Conservation (phyloP, 1,140 invertebrate genomes). For the Phthorimaea operculella region DNA sequence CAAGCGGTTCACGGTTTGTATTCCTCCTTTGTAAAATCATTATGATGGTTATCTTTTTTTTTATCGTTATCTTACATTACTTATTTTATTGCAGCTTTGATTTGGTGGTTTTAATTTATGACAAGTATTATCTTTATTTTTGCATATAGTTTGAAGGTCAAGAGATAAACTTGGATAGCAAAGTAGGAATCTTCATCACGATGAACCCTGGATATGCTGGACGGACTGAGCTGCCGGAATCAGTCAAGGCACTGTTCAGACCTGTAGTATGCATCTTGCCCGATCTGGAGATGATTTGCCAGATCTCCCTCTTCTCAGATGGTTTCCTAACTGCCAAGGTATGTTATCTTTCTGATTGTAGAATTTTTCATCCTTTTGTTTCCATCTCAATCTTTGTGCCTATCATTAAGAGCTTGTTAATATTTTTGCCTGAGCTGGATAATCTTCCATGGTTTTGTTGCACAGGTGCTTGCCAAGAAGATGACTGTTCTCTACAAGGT, state of each 20-base stretch:
- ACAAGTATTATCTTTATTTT: too few relatives aligned
- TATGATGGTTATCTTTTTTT: too few relatives aligned
- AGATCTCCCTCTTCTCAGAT: slow-evolving; percentile 92
- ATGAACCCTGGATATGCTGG: slow-evolving; percentile 95
- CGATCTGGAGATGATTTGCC: slow-evolving; percentile 89
- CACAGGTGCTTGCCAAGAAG: slow-evolving; percentile 85
- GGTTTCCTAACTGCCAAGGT: slow-evolving; percentile 88
- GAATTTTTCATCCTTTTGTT: background rate
- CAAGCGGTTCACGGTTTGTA: slow-evolving; percentile 75
- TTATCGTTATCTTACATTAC: too few relatives aligned
- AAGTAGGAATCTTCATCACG: slow-evolving; percentile 92
- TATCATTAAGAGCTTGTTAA: too few relatives aligned
- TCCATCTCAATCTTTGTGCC: background rate
- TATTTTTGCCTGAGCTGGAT: too few relatives aligned
- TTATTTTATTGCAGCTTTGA: too few relatives aligned
- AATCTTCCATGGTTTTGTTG: too few relatives aligned
- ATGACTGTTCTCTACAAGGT: slow-evolving; percentile 91
- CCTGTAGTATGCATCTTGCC: slow-evolving; percentile 91
- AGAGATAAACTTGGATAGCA: slow-evolving; percentile 82
- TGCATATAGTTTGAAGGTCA: slow-evolving; percentile 81
- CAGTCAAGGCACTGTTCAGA: slow-evolving; percentile 89
- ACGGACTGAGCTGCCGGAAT: slow-evolving; percentile 89
- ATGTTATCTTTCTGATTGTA: slow-evolving; percentile 1
- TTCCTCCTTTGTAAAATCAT: too few relatives aligned
- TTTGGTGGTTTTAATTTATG: too few relatives aligned